A percentile compares a stretch with the other conserved stretches of the same genome.
Evolutionary conservation across 2,113 vertebrate genomes (phyloP).

Genomic region (Microtus ochrogaster): DNA sequence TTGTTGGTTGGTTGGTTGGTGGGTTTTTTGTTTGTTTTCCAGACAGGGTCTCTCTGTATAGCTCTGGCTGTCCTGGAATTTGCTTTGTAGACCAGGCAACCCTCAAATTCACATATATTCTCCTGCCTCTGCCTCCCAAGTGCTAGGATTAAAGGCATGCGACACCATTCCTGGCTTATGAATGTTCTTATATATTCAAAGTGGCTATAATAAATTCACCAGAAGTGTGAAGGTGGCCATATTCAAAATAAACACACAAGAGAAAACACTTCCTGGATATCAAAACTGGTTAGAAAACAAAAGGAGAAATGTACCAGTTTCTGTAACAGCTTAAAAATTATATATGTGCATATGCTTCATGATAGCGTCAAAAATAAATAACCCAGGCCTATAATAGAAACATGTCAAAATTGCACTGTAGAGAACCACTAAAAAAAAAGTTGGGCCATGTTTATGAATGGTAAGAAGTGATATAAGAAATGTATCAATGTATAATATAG

Average conservation of each 20-base stretch:
- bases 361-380: constrained; percentile 7
- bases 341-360: background rate
- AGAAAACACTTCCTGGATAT: constrained; percentile 29
- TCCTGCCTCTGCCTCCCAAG: background rate
- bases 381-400: background rate
- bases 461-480: constrained; percentile 16
- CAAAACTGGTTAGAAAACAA: constrained; percentile 45
- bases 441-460: background rate
- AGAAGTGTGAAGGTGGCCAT: background rate
- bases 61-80: background rate
- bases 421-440: background rate
- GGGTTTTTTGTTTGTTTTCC: background rate
- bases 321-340: constrained; percentile 31
- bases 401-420: constrained; percentile 14
- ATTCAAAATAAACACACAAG: constrained; percentile 64
- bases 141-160: background rate
- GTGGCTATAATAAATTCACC: constrained; percentile 9
- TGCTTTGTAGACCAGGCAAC: background rate
- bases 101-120: background rate
- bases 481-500: background rate
- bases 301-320: background rate
- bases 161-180: background rate
- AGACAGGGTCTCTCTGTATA: background rate
- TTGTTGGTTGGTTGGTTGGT: no score
- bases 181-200: constrained; percentile 38